These are phyloP conservation scores for Lithosia quadra DNA, from an alignment of 2,888 invertebrate genomes.

Conservation along the genomic window DNA sequence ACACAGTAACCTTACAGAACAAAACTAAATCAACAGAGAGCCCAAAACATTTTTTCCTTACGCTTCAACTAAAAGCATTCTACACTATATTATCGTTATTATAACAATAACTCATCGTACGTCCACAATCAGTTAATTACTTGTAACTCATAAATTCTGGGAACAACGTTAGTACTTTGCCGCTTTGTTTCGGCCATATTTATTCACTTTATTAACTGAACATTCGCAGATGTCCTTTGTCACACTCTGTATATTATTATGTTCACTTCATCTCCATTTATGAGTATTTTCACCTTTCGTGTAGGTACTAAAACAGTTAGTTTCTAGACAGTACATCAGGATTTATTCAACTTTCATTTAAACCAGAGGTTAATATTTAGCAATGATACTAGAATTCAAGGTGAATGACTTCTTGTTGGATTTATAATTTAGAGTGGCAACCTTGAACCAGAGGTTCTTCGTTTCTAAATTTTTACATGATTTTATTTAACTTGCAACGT, in stretches of 20 bases:
- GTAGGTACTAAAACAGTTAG: background rate
- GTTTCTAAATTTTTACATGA: background rate
- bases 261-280: constrained; percentile 8
- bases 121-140: constrained; percentile 61
- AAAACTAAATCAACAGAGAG: background rate
- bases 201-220: constrained; percentile 33
- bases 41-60: constrained; percentile 38
- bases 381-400: background rate
- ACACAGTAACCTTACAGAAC: background rate
- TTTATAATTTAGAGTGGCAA: background rate
- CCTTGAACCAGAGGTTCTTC: too few relatives aligned
- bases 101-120: constrained; percentile 54
- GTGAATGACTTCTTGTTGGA: background rate
- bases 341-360: background rate
- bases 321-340: background rate
- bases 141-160: constrained; percentile 53
- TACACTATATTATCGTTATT: constrained; percentile 51
- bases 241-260: constrained; percentile 28
- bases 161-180: constrained; percentile 44
- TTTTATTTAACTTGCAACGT: too few relatives aligned
- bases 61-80: constrained; percentile 45
- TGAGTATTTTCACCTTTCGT: constrained; percentile 3
- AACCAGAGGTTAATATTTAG: background rate
- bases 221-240: constrained; percentile 40
- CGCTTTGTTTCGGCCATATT: constrained; percentile 42